Percentiles rank a stretch among this genome's conserved stretches.
phyloP scores from a whole-genome alignment of 2,888 invertebrate genomes.

The Neoitamus cyanurus region DNA sequence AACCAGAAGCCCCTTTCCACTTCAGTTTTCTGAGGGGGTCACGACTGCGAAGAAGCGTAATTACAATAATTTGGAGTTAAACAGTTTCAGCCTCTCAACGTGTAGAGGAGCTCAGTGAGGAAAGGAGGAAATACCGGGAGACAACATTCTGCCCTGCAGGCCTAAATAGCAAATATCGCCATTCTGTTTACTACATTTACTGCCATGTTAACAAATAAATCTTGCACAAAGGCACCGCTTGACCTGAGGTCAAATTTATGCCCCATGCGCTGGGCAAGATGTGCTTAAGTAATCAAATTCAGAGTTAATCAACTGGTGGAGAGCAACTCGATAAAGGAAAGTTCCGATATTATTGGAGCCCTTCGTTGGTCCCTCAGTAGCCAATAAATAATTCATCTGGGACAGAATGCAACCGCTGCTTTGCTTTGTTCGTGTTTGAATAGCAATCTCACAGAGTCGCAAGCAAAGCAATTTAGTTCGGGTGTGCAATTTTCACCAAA shows the following conservation, averaged over 20 bases:
- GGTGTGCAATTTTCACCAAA: not conserved
- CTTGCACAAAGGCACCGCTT: not conserved
- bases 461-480: not conserved
- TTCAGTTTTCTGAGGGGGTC: not conserved
- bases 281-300: slow-evolving; percentile 9
- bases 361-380: not conserved
- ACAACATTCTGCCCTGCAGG: not conserved
- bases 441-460: not conserved
- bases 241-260: slow-evolving; percentile 16
- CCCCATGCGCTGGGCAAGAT: not conserved
- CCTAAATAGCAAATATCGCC: not conserved
- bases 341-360: not conserved
- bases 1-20: not conserved
- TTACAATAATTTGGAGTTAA: slow-evolving; percentile 24
- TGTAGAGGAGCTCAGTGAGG: not conserved
- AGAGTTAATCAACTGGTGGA: slow-evolving; percentile 16
- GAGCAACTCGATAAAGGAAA: not conserved
- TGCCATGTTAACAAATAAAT: slow-evolving; percentile 9
- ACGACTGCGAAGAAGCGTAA: not conserved
- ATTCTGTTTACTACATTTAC: not conserved
- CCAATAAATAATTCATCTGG: slow-evolving; percentile 11
- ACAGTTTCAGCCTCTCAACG: not conserved
- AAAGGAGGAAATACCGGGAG: not conserved
- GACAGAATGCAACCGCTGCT: not conserved
- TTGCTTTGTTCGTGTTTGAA: not conserved